Evolutionary conservation across 2,113 vertebrate genomes (phyloP).

Genomic region (Sphaerodactylus townsendi): DNA sequence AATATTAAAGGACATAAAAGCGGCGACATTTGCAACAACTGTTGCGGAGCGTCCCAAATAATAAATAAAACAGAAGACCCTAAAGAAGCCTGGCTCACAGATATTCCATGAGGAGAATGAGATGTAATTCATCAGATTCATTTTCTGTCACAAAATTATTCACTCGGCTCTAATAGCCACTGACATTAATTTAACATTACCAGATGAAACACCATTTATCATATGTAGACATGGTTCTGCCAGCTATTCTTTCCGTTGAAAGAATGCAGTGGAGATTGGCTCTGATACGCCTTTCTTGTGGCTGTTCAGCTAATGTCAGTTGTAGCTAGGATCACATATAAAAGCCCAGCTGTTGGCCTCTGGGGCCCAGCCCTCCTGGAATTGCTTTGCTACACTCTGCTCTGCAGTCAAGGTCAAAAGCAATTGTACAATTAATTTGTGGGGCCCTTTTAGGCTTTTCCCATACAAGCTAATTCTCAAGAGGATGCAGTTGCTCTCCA

Average conservation of each 20-base stretch:
- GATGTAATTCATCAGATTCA: conserved; percentile 50
- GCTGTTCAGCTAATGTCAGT: conserved; percentile 60
- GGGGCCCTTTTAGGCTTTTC: conserved; percentile 53
- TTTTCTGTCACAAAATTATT: conserved; percentile 54
- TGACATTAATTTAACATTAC: conserved; percentile 51
- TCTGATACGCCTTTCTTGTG: conserved; percentile 49
- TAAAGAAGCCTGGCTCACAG: conserved; percentile 31
- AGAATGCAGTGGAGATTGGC: conserved; percentile 45
- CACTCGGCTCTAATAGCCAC: conserved; percentile 48
- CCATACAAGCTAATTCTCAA: conserved; percentile 43
- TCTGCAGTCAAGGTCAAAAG: background rate
- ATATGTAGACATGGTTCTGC: conserved; percentile 42
- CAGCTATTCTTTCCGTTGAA: conserved; percentile 47
- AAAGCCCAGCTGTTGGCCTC: conserved; percentile 41
- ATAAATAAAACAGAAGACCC: conserved; percentile 29
- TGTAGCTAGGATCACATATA: conserved; percentile 50
- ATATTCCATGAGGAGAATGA: conserved; percentile 56
- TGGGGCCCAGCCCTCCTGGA: conserved; percentile 50
- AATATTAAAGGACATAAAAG: conserved; percentile 20
- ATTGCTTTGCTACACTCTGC: conserved; percentile 41
- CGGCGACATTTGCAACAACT: conserved; percentile 42
- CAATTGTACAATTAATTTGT: conserved; percentile 13
- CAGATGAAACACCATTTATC: conserved; percentile 56
- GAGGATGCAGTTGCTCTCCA: conserved; percentile 44
- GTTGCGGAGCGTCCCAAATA: conserved; percentile 39